phyloP scores from a whole-genome alignment of 2,888 invertebrate genomes.

The Pammene aurita region DNA sequence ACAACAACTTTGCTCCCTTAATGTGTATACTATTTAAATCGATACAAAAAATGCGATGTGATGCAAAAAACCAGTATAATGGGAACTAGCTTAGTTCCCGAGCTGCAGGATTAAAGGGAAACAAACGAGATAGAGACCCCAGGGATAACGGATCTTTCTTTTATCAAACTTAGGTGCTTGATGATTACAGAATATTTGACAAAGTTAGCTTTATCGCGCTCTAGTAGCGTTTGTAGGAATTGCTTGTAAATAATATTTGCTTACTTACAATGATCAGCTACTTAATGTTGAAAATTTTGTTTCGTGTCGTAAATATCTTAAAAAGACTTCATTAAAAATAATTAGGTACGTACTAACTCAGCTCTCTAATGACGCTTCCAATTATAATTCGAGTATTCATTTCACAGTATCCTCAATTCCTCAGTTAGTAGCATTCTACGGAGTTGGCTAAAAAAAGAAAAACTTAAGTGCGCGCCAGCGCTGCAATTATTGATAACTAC shows the following conservation, averaged over 20 bases:
- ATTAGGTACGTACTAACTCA: background rate
- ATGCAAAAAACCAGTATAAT: too few species aligned
- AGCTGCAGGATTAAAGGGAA: slow-evolving; percentile 15
- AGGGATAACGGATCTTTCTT: background rate
- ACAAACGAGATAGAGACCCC: background rate
- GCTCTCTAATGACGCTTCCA: slow-evolving; percentile 5
- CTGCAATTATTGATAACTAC: too few species aligned
- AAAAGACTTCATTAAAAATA: background rate
- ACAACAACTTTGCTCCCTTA: too few species aligned
- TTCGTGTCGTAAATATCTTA: background rate
- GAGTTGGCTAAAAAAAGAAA: too few species aligned
- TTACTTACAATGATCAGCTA: background rate
- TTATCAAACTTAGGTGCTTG: background rate
- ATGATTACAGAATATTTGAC: background rate
- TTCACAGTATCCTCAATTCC: background rate
- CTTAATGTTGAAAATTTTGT: too few species aligned
- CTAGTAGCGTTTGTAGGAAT: background rate
- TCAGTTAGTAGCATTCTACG: background rate
- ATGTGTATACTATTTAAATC: too few species aligned
- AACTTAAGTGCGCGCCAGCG: too few species aligned
- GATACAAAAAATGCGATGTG: too few species aligned
- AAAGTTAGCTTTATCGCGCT: background rate
- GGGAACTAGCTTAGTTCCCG: background rate
- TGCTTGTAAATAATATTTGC: background rate
- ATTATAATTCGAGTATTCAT: slow-evolving; percentile 17